phyloP scores from a whole-genome alignment of 2,797 vertebrate species.

The Lithobates sylvaticus region DNA sequence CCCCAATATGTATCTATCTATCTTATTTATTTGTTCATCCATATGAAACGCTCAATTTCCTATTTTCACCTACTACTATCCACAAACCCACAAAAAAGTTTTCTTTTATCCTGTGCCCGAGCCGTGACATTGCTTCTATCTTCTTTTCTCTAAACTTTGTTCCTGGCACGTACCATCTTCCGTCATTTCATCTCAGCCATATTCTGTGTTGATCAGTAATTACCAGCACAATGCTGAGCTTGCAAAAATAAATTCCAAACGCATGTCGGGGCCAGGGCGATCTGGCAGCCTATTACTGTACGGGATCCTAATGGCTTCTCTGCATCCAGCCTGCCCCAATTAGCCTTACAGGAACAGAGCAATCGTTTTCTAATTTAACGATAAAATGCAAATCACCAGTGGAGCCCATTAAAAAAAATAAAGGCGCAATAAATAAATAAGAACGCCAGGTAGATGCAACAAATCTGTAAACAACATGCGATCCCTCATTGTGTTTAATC shows the following conservation, averaged over 20 bases:
- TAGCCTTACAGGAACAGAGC: constrained; percentile 42
- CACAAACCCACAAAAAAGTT: neutral
- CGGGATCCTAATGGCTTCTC: constrained; percentile 44
- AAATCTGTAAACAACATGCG: no score
- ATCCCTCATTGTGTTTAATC: no score
- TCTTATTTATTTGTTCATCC: no score
- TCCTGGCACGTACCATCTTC: constrained; percentile 38
- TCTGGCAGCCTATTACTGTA: constrained; percentile 19
- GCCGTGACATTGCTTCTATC: neutral
- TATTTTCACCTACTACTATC: no score
- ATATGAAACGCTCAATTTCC: no score
- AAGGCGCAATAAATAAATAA: no score
- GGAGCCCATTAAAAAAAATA: neutral
- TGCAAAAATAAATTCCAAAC: constrained; percentile 48
- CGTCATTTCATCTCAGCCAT: constrained; percentile 42
- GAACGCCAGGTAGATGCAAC: no score
- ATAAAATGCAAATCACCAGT: constrained; percentile 40
- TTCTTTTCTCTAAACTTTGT: constrained; percentile 44
- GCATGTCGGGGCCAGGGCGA: constrained; percentile 27
- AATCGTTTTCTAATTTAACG: constrained; percentile 31
- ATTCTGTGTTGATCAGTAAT: constrained; percentile 59
- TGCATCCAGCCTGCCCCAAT: constrained; percentile 49
- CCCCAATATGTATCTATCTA: no score
- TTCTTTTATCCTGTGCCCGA: neutral
- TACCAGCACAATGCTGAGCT: constrained; percentile 49